Base-by-base conservation (phyloP, 1,140 invertebrate genomes). In the Dryas iulia region DNA sequence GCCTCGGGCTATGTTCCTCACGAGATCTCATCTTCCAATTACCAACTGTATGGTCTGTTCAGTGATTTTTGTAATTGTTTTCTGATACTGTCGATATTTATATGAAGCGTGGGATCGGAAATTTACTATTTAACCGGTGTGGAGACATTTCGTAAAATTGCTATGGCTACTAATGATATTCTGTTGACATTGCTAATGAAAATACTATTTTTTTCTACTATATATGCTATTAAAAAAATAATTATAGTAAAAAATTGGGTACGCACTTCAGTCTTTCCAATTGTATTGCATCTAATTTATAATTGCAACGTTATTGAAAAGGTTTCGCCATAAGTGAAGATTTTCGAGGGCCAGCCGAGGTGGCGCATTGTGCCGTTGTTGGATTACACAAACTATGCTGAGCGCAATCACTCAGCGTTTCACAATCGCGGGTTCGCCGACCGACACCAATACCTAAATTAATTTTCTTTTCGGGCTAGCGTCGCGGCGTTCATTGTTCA, bases 391-490 rank as follows among this genome's bases (percentile, higher is more conserved):
- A 90, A 90, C 84, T 79, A 78, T 77, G 77, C 75, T 74, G 80
- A 84, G 82, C 82, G 82, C 88, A 87, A 87, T 87, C 86, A 83
- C 80, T 81, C 78, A 79, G 63, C 76, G 84, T 90, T 90, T 89
- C 87, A 88, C 87, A 90, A 90, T 84, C 76, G 74, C 77, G 83
- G 82, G 88, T 80, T 90, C 88, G 74, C 69, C 78, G 86, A 84
- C 87, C 85, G 86, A 80, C 88, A 90, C 87, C 81, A 83, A 90
- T 90, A 89, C 88, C 88, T 90, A 90, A 86, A 90, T 90, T 90
- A 89, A 88, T 90, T 90, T 89, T 88, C 86, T 89, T 87, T 90
- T 89, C 75, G 83, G 81, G 77, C 76, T 78, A 81, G 79, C 83
- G 77, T 77, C 78, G 75, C 74, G 77, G 74, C 74, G 78, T 75